phyloP scores from a whole-genome alignment of 2,888 invertebrate species.

The Eupithecia exiguata region DNA sequence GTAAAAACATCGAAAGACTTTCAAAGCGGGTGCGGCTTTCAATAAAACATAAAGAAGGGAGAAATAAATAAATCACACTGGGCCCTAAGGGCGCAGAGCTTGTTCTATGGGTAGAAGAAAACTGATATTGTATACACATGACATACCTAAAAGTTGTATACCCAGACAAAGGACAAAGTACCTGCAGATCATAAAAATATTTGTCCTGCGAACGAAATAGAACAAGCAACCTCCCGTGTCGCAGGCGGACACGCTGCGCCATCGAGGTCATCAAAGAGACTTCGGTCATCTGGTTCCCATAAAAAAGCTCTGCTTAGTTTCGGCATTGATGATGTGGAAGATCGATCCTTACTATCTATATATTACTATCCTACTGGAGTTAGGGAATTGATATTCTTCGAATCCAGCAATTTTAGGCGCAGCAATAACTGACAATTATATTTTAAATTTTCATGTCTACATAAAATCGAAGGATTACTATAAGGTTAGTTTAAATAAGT shows the following conservation, averaged over 20 bases:
- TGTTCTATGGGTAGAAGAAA: too few species aligned
- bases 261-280: background rate
- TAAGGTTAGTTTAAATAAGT: background rate
- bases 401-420: background rate
- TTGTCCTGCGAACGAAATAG: background rate
- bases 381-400: background rate
- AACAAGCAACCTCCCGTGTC: background rate
- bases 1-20: too few species aligned
- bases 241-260: too few species aligned
- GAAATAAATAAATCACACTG: too few species aligned
- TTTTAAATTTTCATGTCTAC: constrained; percentile 1
- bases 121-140: too few species aligned
- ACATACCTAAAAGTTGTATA: too few species aligned
- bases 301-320: background rate
- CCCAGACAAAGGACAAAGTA: too few species aligned
- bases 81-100: too few species aligned
- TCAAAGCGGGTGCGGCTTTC: too few species aligned
- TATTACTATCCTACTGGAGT: too few species aligned
- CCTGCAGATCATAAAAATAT: background rate
- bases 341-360: background rate
- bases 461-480: constrained; percentile 2
- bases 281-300: background rate
- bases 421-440: background rate
- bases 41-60: too few species aligned
- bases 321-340: background rate